phyloP scores from a whole-genome alignment of 2,797 vertebrate species.

The Schizothorax lantsangensis region DNA sequence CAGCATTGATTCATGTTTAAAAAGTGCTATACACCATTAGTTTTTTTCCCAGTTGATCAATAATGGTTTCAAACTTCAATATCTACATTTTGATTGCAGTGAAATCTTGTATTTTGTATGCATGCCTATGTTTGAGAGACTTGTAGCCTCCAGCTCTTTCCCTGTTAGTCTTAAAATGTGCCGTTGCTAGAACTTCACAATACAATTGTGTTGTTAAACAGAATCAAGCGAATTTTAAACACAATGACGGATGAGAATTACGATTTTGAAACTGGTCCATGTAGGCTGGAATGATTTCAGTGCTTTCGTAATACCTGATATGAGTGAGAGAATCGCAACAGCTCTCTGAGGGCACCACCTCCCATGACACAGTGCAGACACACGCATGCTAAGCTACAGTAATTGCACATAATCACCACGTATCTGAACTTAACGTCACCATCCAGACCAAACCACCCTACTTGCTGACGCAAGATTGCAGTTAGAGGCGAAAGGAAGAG shows the following conservation, averaged over 20 bases:
- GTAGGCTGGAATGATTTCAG: conserved; percentile 80
- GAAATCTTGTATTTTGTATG: conserved; percentile 26
- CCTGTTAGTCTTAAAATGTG: background rate
- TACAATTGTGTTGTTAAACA: conserved; percentile 61
- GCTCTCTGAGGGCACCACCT: conserved; percentile 56
- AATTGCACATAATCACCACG: conserved; percentile 83
- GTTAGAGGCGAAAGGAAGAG: conserved; percentile 72
- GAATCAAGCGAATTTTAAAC: conserved; percentile 60
- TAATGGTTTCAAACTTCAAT: conserved; percentile 42
- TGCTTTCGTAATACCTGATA: conserved; percentile 80
- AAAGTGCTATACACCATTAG: conserved; percentile 65
- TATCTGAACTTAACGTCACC: conserved; percentile 62
- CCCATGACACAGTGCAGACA: conserved; percentile 71
- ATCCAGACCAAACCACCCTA: conserved; percentile 50
- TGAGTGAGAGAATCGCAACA: conserved; percentile 72
- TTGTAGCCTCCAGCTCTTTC: conserved; percentile 4
- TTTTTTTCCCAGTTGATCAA: conserved; percentile 56
- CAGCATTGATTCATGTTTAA: conserved; percentile 77
- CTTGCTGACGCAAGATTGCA: conserved; percentile 68
- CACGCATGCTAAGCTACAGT: conserved; percentile 83
- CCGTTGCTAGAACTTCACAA: conserved; percentile 37
- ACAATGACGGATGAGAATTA: conserved; percentile 60
- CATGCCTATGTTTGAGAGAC: conserved; percentile 1
- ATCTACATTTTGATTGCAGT: conserved; percentile 35
- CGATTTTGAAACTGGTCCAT: conserved; percentile 72